phyloP scores from a whole-genome alignment of 1,140 invertebrate genomes.

The Achroia grisella region DNA sequence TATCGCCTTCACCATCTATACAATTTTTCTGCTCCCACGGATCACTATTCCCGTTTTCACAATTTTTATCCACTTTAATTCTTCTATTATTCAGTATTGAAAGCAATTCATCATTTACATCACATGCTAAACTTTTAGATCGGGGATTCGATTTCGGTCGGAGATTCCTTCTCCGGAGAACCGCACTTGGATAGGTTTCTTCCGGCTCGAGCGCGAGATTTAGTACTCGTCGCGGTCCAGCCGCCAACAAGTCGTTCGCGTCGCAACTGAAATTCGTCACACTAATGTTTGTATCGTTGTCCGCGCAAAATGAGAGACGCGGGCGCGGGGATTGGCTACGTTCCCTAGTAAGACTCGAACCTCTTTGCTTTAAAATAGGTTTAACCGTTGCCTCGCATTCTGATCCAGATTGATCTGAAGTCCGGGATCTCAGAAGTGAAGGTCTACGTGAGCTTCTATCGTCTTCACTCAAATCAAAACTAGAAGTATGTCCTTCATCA shows the following conservation, averaged over 20 bases:
- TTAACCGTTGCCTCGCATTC: conserved; percentile 70
- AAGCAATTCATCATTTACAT: conserved; percentile 66
- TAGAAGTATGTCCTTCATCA: conserved; percentile 68
- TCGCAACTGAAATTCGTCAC: conserved; percentile 60
- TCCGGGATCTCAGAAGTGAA: conserved; percentile 61
- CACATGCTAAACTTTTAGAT: conserved; percentile 64
- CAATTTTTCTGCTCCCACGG: conserved; percentile 22
- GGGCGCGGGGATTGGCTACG: conserved; percentile 73
- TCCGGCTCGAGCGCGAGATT: conserved; percentile 46
- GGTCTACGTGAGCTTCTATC: conserved; percentile 67
- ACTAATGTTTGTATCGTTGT: conserved; percentile 61
- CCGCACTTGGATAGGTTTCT: conserved; percentile 56
- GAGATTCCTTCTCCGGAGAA: conserved; percentile 65
- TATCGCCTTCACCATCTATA: conserved; percentile 22
- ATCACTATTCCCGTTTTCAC: conserved; percentile 40
- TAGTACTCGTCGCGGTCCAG: conserved; percentile 52
- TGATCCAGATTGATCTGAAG: conserved; percentile 65
- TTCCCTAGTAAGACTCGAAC: conserved; percentile 71
- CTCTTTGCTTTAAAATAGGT: conserved; percentile 75
- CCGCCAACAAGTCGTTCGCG: conserved; percentile 54
- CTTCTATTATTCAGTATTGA: conserved; percentile 64
- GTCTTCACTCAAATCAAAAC: conserved; percentile 72
- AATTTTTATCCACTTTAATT: conserved; percentile 63
- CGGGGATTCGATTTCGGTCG: conserved; percentile 58
- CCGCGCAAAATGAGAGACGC: conserved; percentile 74